Conservation (phyloP, 2,797 vertebrate genomes). For the Coranthus polyacanthus region DNA sequence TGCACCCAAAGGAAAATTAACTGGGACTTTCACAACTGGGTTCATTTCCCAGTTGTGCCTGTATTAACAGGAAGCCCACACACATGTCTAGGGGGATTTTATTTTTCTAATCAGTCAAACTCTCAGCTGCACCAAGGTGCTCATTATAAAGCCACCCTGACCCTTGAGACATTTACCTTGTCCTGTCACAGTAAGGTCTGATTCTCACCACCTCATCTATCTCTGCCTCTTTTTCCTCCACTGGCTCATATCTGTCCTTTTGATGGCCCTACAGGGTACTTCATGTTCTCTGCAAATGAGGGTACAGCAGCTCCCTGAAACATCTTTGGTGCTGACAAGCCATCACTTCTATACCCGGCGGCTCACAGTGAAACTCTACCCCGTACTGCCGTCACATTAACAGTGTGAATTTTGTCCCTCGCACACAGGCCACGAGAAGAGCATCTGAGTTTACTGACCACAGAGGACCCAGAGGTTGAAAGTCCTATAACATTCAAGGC, state of each 20-base stretch:
- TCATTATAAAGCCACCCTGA: slow-evolving; percentile 16
- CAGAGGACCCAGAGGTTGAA: neutral
- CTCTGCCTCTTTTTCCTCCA: neutral
- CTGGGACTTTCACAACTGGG: slow-evolving; percentile 18
- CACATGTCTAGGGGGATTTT: slow-evolving; percentile 15
- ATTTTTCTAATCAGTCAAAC: slow-evolving; percentile 19
- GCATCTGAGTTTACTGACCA: neutral
- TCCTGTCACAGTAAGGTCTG: neutral
- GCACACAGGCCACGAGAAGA: neutral
- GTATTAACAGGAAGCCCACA: neutral
- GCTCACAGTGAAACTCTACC: slow-evolving; percentile 27
- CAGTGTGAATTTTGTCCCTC: slow-evolving; percentile 9
- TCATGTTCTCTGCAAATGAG: slow-evolving; percentile 3
- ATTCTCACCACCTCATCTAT: neutral
- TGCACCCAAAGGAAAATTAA: slow-evolving; percentile 11
- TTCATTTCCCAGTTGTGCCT: slow-evolving; percentile 5
- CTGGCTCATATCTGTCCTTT: neutral
- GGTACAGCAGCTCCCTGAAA: too few species aligned
- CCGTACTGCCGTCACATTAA: slow-evolving; percentile 1
- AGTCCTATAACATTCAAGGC: neutral
- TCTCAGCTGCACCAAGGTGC: slow-evolving; percentile 2
- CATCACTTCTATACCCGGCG: slow-evolving; percentile 27
- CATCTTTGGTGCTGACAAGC: slow-evolving; percentile 39
- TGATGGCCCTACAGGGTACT: neutral
- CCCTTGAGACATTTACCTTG: slow-evolving; percentile 5